Base-by-base conservation (phyloP, 2,797 vertebrate genomes). In the Myotis findleyi region DNA sequence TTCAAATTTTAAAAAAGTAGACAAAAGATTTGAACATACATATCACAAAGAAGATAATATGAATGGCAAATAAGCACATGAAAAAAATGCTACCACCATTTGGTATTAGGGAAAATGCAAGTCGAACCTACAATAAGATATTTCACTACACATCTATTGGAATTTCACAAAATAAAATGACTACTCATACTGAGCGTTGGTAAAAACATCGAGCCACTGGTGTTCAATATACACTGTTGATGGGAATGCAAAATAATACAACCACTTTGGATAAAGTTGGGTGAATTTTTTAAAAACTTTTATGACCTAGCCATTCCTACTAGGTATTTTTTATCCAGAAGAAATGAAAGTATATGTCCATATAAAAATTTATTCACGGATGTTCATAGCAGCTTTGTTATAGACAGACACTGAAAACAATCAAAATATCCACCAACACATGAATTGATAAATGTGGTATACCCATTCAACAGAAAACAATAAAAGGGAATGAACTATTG, bases 161-260 rank as follows among this genome's bases (percentile, higher is more conserved):
- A 89, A 73, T 62, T 72, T 41, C 77, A 83, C 86, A 89, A 89
- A 89, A 69, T 89, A 55, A 82, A 93, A 86, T 64, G n/a, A 73
- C 53, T 80, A 12, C 64, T 55, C 57, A 89, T 17, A 86, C 4
- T 36, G 17, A 76, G 47, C 20, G 13, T 38, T 72, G n/a, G 6
- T 55, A 91, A n/a, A 49, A 73, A 75, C n/a, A 41, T 2, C 8
- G 38, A 87, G 17, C 30, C 57, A 57, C 2, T 73, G 5, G 41
- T 71, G 64, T 20, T 86, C 30, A 80, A 59, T 55, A 91, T 62
- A 38, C n/a, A 73, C 16, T 59, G 5, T 16, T 86, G 51, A 47
- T 62, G 38, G 30, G 11, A 83, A 88, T 64, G 36, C 17, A 53
- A 71, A 84, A 72, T 41, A 81, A 44, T 68, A 75, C 25, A 73